A percentile compares a stretch with the other conserved stretches of the same genome.
Conservation (phyloP, 2,888 invertebrate genomes). For the Deladenus siricidicola region DNA sequence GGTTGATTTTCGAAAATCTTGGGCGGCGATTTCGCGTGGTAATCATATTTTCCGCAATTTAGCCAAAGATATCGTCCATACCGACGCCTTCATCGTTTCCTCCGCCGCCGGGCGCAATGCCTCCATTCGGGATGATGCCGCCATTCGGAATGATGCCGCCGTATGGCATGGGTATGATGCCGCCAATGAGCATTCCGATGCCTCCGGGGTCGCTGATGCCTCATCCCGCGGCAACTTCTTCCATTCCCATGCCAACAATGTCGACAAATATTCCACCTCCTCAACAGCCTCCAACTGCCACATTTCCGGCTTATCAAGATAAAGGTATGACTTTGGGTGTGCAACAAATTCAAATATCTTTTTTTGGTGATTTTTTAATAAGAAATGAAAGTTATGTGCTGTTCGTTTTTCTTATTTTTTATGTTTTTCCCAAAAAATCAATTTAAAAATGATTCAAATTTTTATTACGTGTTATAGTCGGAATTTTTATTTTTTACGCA, state of each 20-base stretch:
- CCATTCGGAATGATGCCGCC: constrained; percentile 6
- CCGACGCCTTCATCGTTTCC: constrained; percentile 30
- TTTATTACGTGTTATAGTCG: no score
- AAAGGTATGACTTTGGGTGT: no score
- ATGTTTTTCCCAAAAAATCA: no score
- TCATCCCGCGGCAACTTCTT: neutral
- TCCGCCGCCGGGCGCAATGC: constrained; percentile 8
- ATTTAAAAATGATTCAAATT: no score
- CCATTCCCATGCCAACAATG: constrained; percentile 21
- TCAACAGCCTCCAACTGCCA: constrained; percentile 10
- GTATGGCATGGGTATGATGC: constrained; percentile 7
- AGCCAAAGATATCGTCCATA: constrained; percentile 11
- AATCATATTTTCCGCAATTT: no score
- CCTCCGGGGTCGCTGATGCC: constrained; percentile 11
- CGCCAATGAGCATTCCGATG: constrained; percentile 43
- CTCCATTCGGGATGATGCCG: constrained; percentile 9
- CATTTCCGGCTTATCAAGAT: constrained; percentile 20
- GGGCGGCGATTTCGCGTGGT: no score
- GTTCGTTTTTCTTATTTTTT: no score
- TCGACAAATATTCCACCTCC: constrained; percentile 21
- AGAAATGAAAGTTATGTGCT: no score
- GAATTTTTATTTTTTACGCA: no score
- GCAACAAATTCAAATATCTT: no score
- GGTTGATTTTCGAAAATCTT: no score
- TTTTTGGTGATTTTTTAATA: no score